These are phyloP conservation scores for Lepidochrysops patricia DNA, from an alignment of 2,888 invertebrate species.

Conservation along the genomic window DNA sequence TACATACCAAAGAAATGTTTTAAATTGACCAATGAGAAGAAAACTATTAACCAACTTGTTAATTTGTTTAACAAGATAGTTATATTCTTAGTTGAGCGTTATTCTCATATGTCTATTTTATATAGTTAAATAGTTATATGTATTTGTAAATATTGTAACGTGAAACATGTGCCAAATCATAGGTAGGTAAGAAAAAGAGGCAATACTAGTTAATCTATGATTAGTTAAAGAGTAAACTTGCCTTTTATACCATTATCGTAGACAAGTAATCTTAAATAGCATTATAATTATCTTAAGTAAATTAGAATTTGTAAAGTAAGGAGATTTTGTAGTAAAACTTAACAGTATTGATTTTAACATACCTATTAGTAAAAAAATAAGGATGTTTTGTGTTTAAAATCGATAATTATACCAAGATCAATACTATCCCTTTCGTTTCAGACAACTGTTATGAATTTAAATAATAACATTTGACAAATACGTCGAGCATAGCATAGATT, in stretches of 20 bases:
- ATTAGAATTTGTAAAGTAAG: background rate
- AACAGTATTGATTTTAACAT: too few species aligned
- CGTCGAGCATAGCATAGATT: too few species aligned
- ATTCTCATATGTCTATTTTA: too few species aligned
- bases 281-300: background rate
- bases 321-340: background rate
- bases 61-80: too few species aligned
- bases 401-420: too few species aligned
- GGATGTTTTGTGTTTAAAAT: too few species aligned
- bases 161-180: conserved; percentile 11
- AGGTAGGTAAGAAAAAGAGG: conserved; percentile 7
- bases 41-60: too few species aligned
- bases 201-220: conserved; percentile 5
- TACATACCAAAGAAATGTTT: background rate
- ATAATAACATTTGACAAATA: too few species aligned
- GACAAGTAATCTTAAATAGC: background rate
- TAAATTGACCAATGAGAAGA: background rate
- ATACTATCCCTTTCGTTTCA: too few species aligned
- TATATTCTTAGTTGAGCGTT: too few species aligned
- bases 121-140: conserved; percentile 8
- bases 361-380: too few species aligned
- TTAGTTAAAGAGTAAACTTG: background rate
- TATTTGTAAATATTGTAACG: conserved; percentile 15
- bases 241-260: background rate
- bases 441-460: too few species aligned